phyloP scores from a whole-genome alignment of 1,140 invertebrate species.

The Papilio aristodemus region DNA sequence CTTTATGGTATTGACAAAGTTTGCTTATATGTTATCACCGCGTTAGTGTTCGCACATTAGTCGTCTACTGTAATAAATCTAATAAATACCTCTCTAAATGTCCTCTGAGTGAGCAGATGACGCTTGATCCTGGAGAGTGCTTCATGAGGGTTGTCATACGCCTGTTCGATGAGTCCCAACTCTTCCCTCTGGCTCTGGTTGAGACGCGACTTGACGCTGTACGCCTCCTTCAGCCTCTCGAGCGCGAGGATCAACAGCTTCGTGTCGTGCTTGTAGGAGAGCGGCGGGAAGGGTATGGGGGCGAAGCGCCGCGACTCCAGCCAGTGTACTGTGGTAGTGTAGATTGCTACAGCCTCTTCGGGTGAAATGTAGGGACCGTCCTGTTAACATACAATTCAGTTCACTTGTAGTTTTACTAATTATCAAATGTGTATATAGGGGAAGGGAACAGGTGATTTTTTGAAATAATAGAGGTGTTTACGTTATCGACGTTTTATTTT shows the following conservation, averaged over 20 bases:
- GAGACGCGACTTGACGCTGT: slow-evolving; percentile 98
- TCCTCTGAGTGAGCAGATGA: slow-evolving; percentile 98
- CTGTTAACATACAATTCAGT: slow-evolving; percentile 65
- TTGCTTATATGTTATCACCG: too few species aligned
- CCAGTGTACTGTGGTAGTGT: slow-evolving; percentile 99
- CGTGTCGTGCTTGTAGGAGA: slow-evolving; percentile 99
- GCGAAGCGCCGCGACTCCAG: slow-evolving; percentile 98
- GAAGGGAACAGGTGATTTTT: too few species aligned
- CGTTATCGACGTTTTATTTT: too few species aligned
- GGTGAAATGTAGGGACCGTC: slow-evolving; percentile 99
- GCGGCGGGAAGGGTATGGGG: slow-evolving; percentile 98
- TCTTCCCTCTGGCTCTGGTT: slow-evolving; percentile 99
- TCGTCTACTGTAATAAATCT: neutral
- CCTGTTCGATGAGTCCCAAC: slow-evolving; percentile 98
- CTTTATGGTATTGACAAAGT: too few species aligned
- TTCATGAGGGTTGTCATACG: slow-evolving; percentile 99
- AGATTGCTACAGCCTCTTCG: slow-evolving; percentile 99
- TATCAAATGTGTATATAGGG: too few species aligned
- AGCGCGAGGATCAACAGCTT: slow-evolving; percentile 98
- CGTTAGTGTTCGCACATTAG: too few species aligned
- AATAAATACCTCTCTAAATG: slow-evolving; percentile 94
- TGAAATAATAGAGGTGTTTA: too few species aligned
- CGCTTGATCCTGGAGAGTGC: slow-evolving; percentile 99
- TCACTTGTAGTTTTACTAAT: too few species aligned
- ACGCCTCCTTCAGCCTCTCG: slow-evolving; percentile 98